phyloP scores from a whole-genome alignment of 2,888 invertebrate genomes.

The Lepidocyrtinus sp. region DNA sequence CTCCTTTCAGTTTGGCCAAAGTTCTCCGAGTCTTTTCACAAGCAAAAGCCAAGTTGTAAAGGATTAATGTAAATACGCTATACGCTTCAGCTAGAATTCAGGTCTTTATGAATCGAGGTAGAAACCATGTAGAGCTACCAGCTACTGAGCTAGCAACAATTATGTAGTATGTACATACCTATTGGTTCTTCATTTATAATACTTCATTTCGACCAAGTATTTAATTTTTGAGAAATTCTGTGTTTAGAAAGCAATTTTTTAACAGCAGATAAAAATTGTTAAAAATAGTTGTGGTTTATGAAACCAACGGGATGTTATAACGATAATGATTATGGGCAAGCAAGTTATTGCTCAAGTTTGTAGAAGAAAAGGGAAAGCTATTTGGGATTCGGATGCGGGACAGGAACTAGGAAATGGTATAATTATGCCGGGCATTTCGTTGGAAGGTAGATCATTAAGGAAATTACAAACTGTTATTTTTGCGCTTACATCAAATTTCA shows the following conservation, averaged over 20 bases:
- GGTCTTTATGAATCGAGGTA: too few species aligned
- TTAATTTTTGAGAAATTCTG: too few species aligned
- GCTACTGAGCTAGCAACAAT: too few species aligned
- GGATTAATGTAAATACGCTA: too few species aligned
- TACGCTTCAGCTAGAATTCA: too few species aligned
- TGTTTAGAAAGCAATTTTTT: too few species aligned
- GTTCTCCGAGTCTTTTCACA: too few species aligned
- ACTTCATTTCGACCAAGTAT: too few species aligned
- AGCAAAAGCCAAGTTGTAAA: background rate
- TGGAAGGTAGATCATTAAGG: background rate
- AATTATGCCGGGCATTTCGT: background rate
- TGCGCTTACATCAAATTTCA: background rate
- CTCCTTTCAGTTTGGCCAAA: background rate
- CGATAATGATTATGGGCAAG: background rate
- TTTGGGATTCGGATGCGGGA: background rate
- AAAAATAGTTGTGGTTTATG: background rate
- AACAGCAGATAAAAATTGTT: too few species aligned
- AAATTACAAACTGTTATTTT: background rate
- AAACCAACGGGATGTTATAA: background rate
- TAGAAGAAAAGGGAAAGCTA: background rate
- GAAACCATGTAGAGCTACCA: too few species aligned
- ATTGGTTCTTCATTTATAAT: too few species aligned
- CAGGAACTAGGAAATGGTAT: background rate
- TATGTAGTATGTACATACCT: too few species aligned
- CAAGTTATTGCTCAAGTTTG: background rate